Evolutionary conservation across 2,888 invertebrate genomes (phyloP), one percentile per base, ranked within the genome.

Genomic region (Tridacna crocea): DNA sequence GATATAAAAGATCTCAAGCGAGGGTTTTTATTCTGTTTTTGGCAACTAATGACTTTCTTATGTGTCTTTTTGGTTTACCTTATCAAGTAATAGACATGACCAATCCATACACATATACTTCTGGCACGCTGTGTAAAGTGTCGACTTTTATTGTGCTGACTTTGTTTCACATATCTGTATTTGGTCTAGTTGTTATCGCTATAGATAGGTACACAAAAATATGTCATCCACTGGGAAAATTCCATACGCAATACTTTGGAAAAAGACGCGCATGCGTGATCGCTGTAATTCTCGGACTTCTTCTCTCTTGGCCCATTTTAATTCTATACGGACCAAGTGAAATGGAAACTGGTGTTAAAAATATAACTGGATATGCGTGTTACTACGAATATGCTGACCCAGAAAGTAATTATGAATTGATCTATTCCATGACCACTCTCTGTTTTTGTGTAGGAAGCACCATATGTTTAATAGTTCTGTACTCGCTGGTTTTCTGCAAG

Each of bases 201-300:
- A 75, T 90, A 4, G 92, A 92, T 75, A 75, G 92, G n/a, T 92
- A 89, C 79, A 75, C 87, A 24, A 92, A 92, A 70, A 89, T 92
- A 19, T 91, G 92, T 68, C 83, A 79, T 65, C 92, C 91, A 6
- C 80, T 92, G 8, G 78, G 83, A 26, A 87, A 84, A 63, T 26
- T 83, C 17, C 91, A 92, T 63, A 85, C 91, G 66, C 82, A 88
- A 0, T 84, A 88, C 36, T 83, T 86, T 26, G 87, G 89, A 22
- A 88, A 88, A 19, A 88, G 87, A 55, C 73, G 83, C 15, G 82
- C 87, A 15, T 88, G 89, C 27, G 58, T 75, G 13, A 80, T 74
- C 15, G 87, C 88, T 0, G 63, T 82, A 22, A 24, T 83, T 0
- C 72, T 77, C 22, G 80, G 89, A 0, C 24, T 87, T 11, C 48